A percentile compares a stretch with the other conserved stretches of the same genome.
Conservation (phyloP, 1,140 invertebrate species). For the Pissodes strobi region DNA sequence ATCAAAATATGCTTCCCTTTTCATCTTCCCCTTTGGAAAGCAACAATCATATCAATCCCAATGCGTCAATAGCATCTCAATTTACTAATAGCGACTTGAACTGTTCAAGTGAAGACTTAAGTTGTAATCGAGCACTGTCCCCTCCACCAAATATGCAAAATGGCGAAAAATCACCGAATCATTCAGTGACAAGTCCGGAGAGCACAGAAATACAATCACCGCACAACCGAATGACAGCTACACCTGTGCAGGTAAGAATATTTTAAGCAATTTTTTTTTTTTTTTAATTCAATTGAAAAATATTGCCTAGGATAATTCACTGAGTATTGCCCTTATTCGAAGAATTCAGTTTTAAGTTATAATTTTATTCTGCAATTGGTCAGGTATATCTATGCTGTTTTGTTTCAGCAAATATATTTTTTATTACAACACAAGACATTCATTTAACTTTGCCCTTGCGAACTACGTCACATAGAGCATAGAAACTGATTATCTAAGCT, state of each 20-base stretch:
- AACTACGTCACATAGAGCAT: no score
- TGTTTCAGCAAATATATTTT: no score
- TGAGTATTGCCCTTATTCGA: no score
- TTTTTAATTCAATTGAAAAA: no score
- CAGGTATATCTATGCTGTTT: no score
- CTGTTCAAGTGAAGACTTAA: conserved; percentile 57
- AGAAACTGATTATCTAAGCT: no score
- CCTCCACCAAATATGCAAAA: conserved; percentile 57
- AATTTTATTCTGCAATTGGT: no score
- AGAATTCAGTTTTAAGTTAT: no score
- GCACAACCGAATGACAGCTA: conserved; percentile 29
- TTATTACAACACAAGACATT: no score
- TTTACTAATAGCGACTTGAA: conserved; percentile 60
- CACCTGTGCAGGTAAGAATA: conserved; percentile 52
- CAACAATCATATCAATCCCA: conserved; percentile 64
- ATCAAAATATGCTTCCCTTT: conserved; percentile 60
- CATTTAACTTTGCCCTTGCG: no score
- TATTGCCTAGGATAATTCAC: no score
- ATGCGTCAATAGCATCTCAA: conserved; percentile 66
- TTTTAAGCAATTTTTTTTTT: neutral
- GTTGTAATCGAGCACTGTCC: conserved; percentile 45
- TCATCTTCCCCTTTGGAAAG: conserved; percentile 72
- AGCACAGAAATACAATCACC: conserved; percentile 48
- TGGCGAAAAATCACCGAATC: conserved; percentile 61
- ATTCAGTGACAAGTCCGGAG: conserved; percentile 53